Base-by-base conservation (phyloP, 2,888 invertebrate species). In the Caenorhabditis afra region DNA sequence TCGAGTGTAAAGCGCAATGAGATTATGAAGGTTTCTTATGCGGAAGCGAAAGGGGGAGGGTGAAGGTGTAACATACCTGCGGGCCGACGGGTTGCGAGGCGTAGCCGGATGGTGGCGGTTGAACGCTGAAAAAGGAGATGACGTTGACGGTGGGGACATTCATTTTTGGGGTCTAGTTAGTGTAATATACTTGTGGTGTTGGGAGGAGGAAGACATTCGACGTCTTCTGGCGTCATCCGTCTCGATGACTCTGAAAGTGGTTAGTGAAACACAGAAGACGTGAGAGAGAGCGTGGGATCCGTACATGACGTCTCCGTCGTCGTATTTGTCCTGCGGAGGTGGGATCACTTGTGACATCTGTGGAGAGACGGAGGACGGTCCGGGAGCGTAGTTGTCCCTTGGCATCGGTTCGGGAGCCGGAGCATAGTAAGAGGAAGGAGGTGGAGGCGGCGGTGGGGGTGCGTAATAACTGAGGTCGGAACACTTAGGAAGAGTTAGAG, bases 271-370 rank as follows among this genome's bases (percentile, higher is more conserved):
- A 12, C 29, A 29, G 20, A 52, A 1, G 47, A 5, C 18, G 47
- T 47, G 11, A 47, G 47, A n/a, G 45, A 5, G 45, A 45, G 12
- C 8, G n/a, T n/a, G 45, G 4, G n/a, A 29, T 29, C 29, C 4
- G 18, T 70, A 70, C 70, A 71, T 71, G 39, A 71, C 55, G 49
- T 71, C 70, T 47, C 62, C 70, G 22, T 71, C 70, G 45, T 55
- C 22, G 39, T 71, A 71, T 45, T 55, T 55, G 55, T 62, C 62
- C 18, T 52, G 62, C 22, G 62, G 70, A 3, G 62, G 55, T 47
- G 70, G 49, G 14, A 68, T 59, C 1, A 44, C 49, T 55, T 61
- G 37, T 1, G 39, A 12, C 8, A 55, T n/a, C 12, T 39, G 49
- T 4, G 18, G 4, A 22, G 45, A 45, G n/a, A 61, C 53, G n/a